Evolutionary conservation across 1,140 invertebrate species (phyloP), one percentile per base, ranked within the genome.

Genomic region (Drosophila punjabiensis): DNA sequence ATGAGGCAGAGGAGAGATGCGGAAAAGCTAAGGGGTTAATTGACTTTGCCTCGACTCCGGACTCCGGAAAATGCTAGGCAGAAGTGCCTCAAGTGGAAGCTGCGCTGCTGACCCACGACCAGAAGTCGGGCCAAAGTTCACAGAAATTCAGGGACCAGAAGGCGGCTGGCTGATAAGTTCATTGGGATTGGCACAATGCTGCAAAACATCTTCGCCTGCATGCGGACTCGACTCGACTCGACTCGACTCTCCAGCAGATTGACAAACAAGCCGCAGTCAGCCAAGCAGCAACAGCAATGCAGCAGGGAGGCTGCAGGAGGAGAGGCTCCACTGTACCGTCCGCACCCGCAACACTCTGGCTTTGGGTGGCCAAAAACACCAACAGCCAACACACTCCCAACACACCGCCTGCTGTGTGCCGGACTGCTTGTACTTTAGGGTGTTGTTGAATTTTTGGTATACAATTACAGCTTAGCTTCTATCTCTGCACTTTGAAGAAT

Each of bases 251-350:
- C 84, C 76, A 85, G 86, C 86, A 89, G 86, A 89, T 89, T 89
- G 86, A 89, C 86, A 89, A 89, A 89, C 86, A 89, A 89, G 86
- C 86, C 86, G 56, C 86, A 89, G 79, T 70, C 86, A 89, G 79
- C 76, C 79, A 82, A 81, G 86, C 86, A 89, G 86, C 67, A 88
- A 88, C 81, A 73, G 81, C 81, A 85, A 76, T 81, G 47, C 9
- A 35, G 16, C 4, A 16, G 48, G 48, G n/a, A 24, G 24, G n/a
- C 18, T 24, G 60, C 28, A 10, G 30, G 13, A 30, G 70, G 68
- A 68, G 58, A 79, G 65, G 79, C 56, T 76, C 18, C 64, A 69
- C 81, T 79, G 55, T 80, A 53, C 43, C 48, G 64, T 48, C 18
- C 33, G 45, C 62, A 47, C 59, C 39, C 70, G n/a, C 43, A 74